A percentile compares a stretch with the other conserved stretches of the same genome.
These are phyloP conservation scores for Coptodon rendalli DNA, from an alignment of 2,113 vertebrate genomes.

Conservation along the genomic window DNA sequence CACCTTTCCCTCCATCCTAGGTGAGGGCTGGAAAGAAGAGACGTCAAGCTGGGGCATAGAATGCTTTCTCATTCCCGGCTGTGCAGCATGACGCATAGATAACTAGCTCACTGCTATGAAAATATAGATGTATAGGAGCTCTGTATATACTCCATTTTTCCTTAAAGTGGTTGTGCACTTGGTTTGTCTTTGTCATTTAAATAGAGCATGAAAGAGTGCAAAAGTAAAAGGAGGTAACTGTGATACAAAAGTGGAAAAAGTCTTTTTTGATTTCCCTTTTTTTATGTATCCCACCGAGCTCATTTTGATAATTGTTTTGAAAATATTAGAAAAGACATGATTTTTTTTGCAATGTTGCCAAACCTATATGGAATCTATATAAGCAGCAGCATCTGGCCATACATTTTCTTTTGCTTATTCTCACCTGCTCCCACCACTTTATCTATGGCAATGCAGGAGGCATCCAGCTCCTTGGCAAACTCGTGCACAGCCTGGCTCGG, in stretches of 20 bases:
- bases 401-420: not conserved
- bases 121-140: constrained; percentile 3
- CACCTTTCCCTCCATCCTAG: not conserved
- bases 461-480: constrained; percentile 78
- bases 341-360: not conserved
- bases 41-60: constrained; percentile 42
- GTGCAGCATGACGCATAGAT: constrained; percentile 35
- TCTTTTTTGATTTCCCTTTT: not conserved
- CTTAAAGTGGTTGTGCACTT: not conserved
- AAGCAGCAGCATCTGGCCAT: not conserved
- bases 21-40: constrained; percentile 5
- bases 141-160: not conserved
- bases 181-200: constrained; percentile 7
- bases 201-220: not conserved
- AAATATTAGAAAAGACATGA: not conserved
- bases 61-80: constrained; percentile 50
- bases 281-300: not conserved
- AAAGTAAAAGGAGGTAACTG: not conserved
- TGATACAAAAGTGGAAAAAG: not conserved
- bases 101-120: constrained; percentile 15
- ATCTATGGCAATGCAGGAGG: constrained; percentile 79
- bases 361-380: not conserved
- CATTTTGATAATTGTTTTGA: not conserved
- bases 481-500: constrained; percentile 80
- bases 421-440: constrained; percentile 82